These are phyloP conservation scores for Mirza zaza DNA, from an alignment of 2,113 vertebrate genomes.

Conservation along the genomic window DNA sequence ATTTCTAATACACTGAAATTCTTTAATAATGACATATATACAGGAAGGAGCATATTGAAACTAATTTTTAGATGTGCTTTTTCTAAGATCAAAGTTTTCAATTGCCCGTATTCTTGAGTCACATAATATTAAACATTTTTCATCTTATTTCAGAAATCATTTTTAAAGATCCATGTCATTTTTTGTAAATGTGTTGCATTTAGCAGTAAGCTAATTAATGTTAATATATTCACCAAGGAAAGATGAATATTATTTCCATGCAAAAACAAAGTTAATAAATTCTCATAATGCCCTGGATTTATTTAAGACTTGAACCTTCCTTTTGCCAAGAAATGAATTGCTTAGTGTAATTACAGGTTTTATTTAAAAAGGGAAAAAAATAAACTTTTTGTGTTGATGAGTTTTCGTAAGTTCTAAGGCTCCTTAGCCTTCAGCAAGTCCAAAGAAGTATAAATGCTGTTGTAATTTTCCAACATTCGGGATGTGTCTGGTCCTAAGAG, in stretches of 20 bases:
- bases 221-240: conserved; percentile 19
- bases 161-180: neutral
- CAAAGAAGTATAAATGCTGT: neutral
- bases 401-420: neutral
- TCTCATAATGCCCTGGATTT: conserved; percentile 7
- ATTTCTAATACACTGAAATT: neutral
- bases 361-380: conserved; percentile 24
- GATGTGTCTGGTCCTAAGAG: neutral
- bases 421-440: neutral
- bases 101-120: neutral
- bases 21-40: neutral
- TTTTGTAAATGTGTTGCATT: neutral
- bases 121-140: conserved; percentile 8
- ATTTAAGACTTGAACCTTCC: neutral
- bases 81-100: neutral
- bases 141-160: conserved; percentile 29
- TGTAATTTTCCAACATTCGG: conserved; percentile 58
- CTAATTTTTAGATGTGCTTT: conserved; percentile 40
- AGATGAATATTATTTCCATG: conserved; percentile 37
- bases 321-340: conserved; percentile 50
- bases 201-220: conserved; percentile 34
- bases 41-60: neutral
- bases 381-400: neutral
- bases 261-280: conserved; percentile 37
- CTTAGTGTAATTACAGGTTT: neutral